A percentile compares a stretch with the other conserved stretches of the same genome.
phyloP scores from a whole-genome alignment of 2,888 invertebrate genomes.

The Quadriops clusia region DNA sequence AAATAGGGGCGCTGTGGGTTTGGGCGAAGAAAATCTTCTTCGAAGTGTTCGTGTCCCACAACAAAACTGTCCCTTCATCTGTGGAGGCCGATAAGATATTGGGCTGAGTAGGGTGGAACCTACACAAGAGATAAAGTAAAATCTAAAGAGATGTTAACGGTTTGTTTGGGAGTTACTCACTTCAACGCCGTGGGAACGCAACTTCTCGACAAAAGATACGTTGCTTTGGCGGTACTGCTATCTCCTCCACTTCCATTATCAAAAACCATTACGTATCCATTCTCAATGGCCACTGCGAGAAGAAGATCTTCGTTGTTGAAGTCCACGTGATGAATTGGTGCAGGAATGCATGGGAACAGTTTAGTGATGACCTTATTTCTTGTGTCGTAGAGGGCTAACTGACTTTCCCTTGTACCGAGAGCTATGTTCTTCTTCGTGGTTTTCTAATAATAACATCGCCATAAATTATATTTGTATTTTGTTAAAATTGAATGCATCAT shows the following conservation, averaged over 20 bases:
- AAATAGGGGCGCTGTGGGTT: constrained; percentile 21
- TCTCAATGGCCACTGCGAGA: constrained; percentile 19
- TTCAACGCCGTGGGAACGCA: too few species aligned
- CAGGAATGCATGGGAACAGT: constrained; percentile 18
- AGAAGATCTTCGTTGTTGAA: constrained; percentile 24
- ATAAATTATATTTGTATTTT: too few species aligned
- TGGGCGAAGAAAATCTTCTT: constrained; percentile 17
- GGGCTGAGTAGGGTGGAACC: constrained; percentile 22
- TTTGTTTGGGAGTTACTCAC: too few species aligned
- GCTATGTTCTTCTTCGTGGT: constrained; percentile 27
- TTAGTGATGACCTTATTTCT: constrained; percentile 24
- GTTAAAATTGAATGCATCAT: too few species aligned
- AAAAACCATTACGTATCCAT: constrained; percentile 15
- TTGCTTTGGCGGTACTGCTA: constrained; percentile 10
- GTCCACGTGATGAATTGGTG: constrained; percentile 21
- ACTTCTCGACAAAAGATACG: too few species aligned
- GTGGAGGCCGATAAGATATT: constrained; percentile 23
- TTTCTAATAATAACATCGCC: too few species aligned
- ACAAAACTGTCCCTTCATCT: constrained; percentile 22
- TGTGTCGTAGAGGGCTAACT: constrained; percentile 29
- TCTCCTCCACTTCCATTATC: constrained; percentile 15
- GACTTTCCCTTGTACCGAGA: constrained; percentile 25
- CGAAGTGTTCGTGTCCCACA: constrained; percentile 12
- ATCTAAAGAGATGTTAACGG: too few species aligned
- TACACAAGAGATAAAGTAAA: too few species aligned